Conservation (phyloP, 2,797 vertebrate species). For the Leptoclinus maculatus region DNA sequence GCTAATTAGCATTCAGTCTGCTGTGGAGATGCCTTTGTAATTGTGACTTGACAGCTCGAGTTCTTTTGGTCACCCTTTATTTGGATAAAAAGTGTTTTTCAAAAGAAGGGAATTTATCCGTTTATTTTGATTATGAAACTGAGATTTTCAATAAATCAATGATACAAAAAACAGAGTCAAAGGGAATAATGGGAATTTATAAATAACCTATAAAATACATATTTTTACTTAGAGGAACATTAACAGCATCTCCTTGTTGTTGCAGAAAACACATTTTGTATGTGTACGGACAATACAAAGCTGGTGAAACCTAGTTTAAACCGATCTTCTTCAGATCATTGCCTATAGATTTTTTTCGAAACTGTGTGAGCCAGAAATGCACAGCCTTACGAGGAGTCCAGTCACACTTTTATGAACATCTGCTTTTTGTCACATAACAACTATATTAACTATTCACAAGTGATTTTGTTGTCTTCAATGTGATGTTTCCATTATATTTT, state of each 20-base stretch:
- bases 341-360: neutral
- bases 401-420: conserved; percentile 12
- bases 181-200: neutral
- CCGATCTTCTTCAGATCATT: neutral
- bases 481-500: conserved; percentile 36
- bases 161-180: conserved; percentile 2
- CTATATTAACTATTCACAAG: conserved; percentile 6
- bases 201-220: neutral
- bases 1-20: conserved; percentile 39
- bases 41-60: conserved; percentile 32
- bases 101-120: neutral
- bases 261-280: neutral
- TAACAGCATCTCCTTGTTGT: neutral
- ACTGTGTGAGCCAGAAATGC: neutral
- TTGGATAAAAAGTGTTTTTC: conserved; percentile 13
- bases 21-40: conserved; percentile 34
- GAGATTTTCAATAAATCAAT: neutral
- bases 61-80: conserved; percentile 29
- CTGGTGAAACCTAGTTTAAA: neutral
- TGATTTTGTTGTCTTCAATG: conserved; percentile 1
- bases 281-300: neutral
- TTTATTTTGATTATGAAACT: conserved; percentile 37
- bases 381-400: neutral
- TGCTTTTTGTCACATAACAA: neutral
- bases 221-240: neutral